These are phyloP conservation scores for Neostethus bicornis DNA, from an alignment of 2,797 vertebrate species.

Conservation along the genomic window DNA sequence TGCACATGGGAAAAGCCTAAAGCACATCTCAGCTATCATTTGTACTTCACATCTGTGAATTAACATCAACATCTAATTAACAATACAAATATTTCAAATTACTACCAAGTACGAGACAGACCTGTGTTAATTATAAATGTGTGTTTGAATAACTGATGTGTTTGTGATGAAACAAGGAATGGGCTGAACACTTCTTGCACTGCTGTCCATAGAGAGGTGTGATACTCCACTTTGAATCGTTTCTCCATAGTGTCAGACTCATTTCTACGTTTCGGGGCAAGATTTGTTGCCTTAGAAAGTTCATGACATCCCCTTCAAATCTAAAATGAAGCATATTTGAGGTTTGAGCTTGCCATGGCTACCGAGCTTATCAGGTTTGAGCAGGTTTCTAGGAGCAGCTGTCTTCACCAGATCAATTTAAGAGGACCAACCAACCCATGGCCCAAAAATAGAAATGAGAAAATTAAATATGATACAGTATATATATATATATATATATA, in stretches of 20 bases:
- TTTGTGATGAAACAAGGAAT: constrained; percentile 1
- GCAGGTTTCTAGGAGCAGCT: constrained; percentile 76
- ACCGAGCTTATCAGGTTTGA: constrained; percentile 76
- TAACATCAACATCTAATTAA: neutral
- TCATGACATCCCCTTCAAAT: constrained; percentile 54
- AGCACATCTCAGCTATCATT: neutral
- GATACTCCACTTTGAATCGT: neutral
- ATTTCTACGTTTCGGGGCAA: constrained; percentile 32
- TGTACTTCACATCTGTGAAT: neutral
- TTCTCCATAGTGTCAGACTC: constrained; percentile 21
- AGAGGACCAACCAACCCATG: constrained; percentile 69
- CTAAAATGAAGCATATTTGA: constrained; percentile 69
- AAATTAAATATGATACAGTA: constrained; percentile 20
- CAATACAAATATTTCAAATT: neutral
- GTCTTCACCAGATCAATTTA: constrained; percentile 74
- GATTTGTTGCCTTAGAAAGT: constrained; percentile 41
- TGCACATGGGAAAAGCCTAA: neutral
- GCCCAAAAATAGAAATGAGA: constrained; percentile 70
- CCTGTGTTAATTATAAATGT: constrained; percentile 1
- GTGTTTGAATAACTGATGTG: neutral
- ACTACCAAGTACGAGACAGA: neutral
- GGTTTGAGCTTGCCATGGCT: constrained; percentile 64
- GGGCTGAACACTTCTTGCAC: constrained; percentile 1
- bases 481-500: too few relatives aligned
- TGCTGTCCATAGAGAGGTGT: constrained; percentile 1